Evolutionary conservation across 2,797 vertebrate genomes (phyloP).

Genomic region (Tauraco hartlaubi): DNA sequence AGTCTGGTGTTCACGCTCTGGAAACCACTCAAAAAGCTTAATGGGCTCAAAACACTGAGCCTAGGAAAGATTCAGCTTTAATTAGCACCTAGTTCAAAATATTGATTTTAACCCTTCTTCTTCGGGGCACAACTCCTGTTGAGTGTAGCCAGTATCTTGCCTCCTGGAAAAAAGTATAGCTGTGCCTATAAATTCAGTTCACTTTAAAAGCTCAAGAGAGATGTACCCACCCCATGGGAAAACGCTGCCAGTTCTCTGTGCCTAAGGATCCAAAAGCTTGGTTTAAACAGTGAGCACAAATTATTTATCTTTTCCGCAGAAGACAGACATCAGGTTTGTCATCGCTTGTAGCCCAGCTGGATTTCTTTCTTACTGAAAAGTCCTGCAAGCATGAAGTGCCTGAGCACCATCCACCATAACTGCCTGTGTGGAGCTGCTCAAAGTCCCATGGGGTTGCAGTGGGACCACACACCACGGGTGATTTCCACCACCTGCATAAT

Average conservation of each 20-base stretch:
- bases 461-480: not conserved
- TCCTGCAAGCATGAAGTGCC: not conserved
- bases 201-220: not conserved
- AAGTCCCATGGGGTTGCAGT: not conserved
- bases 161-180: not conserved
- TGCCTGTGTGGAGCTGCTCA: not conserved
- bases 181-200: not conserved
- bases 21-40: not conserved
- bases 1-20: not conserved
- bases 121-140: not conserved
- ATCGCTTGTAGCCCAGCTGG: not conserved
- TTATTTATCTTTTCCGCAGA: not conserved
- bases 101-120: not conserved
- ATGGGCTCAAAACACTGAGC: not conserved
- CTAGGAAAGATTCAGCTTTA: not conserved
- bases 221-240: not conserved
- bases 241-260: not conserved
- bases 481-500: not conserved
- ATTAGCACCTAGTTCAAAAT: not conserved
- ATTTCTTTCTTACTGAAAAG: not conserved
- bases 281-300: not conserved
- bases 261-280: not conserved
- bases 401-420: not conserved
- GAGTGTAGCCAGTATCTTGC: not conserved
- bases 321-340: not conserved